phyloP scores from a whole-genome alignment of 2,797 vertebrate genomes.

The Pantherophis vulpinus region DNA sequence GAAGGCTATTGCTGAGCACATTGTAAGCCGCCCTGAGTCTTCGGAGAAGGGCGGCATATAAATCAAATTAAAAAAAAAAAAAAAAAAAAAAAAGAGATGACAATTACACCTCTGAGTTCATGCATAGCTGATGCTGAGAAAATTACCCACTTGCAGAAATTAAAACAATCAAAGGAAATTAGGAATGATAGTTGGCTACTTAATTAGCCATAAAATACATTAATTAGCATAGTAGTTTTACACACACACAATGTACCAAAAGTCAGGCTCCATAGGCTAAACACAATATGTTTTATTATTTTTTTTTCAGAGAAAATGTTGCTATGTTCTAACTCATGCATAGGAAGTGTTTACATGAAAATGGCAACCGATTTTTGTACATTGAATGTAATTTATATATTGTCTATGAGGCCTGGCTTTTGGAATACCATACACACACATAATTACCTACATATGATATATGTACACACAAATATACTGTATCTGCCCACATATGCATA shows the following conservation, averaged over 20 bases:
- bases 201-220: neutral
- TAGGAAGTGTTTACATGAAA: neutral
- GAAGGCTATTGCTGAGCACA: no score
- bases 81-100: neutral
- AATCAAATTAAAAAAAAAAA: no score
- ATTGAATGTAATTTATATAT: neutral
- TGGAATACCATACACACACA: neutral
- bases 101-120: neutral
- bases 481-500: neutral
- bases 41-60: no score
- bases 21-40: no score
- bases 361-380: neutral
- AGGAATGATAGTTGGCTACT: neutral
- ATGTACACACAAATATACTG: neutral
- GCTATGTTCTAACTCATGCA: neutral
- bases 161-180: neutral
- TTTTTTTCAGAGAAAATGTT: neutral
- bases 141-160: neutral
- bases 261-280: neutral
- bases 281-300: neutral
- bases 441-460: neutral
- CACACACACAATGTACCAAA: neutral
- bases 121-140: slow-evolving; percentile 5
- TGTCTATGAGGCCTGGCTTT: neutral
- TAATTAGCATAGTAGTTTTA: neutral